These are phyloP conservation scores for Slavum lentiscoides DNA, from an alignment of 2,888 invertebrate species.

Conservation along the genomic window DNA sequence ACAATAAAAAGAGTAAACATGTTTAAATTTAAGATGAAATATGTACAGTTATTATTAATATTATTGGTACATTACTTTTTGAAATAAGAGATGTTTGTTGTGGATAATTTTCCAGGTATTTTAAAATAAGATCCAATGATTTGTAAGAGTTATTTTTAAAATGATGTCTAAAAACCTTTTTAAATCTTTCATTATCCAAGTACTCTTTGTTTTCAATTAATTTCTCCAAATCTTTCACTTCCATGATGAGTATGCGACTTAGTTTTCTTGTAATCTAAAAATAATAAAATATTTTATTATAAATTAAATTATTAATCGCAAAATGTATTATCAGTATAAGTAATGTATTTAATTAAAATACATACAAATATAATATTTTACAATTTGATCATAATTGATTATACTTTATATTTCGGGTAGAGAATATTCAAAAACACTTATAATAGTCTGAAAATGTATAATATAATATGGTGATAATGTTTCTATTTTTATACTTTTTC, in stretches of 20 bases:
- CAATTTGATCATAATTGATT: too few species aligned
- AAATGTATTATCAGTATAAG: too few species aligned
- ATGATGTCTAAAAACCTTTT: neutral
- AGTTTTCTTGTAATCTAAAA: constrained; percentile 9
- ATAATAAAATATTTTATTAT: neutral
- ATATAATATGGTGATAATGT: too few species aligned
- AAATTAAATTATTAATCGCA: too few species aligned
- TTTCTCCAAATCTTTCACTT: neutral
- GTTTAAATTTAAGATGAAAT: neutral
- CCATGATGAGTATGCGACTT: constrained; percentile 1
- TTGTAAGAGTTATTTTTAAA: neutral
- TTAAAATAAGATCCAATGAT: constrained; percentile 3
- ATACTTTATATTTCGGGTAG: too few species aligned
- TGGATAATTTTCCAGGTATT: constrained; percentile 28
- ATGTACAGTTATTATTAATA: neutral
- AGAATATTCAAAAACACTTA: neutral
- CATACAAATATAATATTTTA: too few species aligned
- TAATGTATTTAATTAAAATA: too few species aligned
- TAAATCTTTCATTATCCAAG: neutral
- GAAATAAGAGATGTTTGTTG: constrained; percentile 29
- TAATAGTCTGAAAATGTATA: too few species aligned
- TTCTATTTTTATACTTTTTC: too few species aligned
- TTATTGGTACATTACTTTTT: constrained; percentile 21
- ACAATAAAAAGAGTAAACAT: constrained; percentile 15
- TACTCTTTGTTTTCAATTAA: constrained; percentile 11